A percentile compares a stretch with the other conserved stretches of the same genome.
Evolutionary conservation across 2,797 vertebrate genomes (phyloP).

Genomic region (Hoplostethus mediterraneus): DNA sequence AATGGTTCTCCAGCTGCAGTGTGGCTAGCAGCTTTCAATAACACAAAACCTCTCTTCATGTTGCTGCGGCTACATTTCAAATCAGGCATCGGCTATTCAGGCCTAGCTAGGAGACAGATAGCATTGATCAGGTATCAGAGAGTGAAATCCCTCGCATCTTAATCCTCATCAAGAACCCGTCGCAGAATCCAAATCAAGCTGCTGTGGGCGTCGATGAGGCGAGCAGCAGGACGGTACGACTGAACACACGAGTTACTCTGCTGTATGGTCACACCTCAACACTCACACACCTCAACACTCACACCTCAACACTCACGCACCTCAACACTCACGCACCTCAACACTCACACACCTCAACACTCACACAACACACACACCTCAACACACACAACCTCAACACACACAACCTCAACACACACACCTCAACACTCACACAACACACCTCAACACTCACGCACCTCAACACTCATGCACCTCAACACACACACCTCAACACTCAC

Average conservation of each 20-base stretch:
- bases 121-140: conserved; percentile 80
- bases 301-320: no score
- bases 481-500: no score
- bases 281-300: no score
- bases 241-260: no score
- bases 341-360: no score
- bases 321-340: no score
- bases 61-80: conserved; percentile 65
- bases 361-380: no score
- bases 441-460: no score
- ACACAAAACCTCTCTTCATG: conserved; percentile 55
- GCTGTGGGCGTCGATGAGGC: conserved; percentile 47
- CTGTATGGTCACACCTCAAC: neutral
- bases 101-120: conserved; percentile 74
- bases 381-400: no score
- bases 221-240: conserved; percentile 15
- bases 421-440: no score
- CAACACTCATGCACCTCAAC: no score
- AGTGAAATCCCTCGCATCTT: conserved; percentile 74
- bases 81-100: conserved; percentile 63
- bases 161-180: conserved; percentile 75
- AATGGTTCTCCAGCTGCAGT: conserved; percentile 75
- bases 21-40: conserved; percentile 80
- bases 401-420: no score
- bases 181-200: conserved; percentile 66